Conservation (phyloP, 2,113 vertebrate genomes). For the Stercorarius parasiticus region DNA sequence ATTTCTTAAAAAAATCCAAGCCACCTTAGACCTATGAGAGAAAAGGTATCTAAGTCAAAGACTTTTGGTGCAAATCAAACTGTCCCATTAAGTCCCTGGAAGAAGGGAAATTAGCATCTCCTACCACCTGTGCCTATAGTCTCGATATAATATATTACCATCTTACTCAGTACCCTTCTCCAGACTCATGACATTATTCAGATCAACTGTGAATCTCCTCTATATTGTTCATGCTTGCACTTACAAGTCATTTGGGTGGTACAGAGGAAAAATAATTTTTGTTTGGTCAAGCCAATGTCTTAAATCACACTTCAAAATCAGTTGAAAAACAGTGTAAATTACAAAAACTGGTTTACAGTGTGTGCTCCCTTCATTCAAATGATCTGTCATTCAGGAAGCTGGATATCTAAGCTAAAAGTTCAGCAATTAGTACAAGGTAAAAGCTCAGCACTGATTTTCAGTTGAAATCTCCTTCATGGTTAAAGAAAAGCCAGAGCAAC, state of each 20-base stretch:
- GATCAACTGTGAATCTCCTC: neutral
- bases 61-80: neutral
- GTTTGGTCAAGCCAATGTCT: neutral
- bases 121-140: neutral
- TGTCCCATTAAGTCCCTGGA: neutral
- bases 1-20: neutral
- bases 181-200: neutral
- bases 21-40: neutral
- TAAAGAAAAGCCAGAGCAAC: neutral
- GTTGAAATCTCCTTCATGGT: neutral
- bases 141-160: neutral
- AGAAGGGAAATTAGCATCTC: neutral
- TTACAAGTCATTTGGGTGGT: neutral
- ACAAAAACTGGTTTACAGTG: neutral
- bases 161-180: neutral
- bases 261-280: neutral
- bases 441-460: neutral
- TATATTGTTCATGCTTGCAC: neutral
- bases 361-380: neutral
- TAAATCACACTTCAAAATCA: neutral
- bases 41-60: neutral
- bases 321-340: neutral
- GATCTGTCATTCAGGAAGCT: neutral
- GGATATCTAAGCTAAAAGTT: neutral
- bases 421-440: neutral